These are phyloP conservation scores for Salarias fasciatus DNA, from an alignment of 2,797 vertebrate genomes.

Conservation along the genomic window DNA sequence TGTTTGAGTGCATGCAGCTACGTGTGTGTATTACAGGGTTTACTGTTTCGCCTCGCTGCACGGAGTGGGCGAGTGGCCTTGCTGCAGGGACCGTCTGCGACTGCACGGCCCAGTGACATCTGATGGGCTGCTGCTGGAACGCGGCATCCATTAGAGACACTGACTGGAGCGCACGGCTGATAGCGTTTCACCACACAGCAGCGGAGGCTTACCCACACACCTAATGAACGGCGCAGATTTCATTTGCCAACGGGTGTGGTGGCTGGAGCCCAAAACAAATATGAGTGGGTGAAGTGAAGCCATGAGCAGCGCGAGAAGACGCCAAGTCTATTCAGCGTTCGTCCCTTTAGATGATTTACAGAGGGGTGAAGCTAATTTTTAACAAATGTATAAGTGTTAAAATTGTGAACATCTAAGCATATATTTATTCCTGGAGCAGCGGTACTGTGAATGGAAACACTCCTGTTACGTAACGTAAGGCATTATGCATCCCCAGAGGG, in stretches of 20 bases:
- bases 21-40: constrained; percentile 12
- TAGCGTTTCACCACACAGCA: constrained; percentile 23
- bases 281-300: constrained; percentile 8
- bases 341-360: constrained; percentile 34
- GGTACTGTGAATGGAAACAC: constrained; percentile 62
- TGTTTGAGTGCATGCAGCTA: constrained; percentile 4
- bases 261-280: constrained; percentile 23
- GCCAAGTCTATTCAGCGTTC: constrained; percentile 21
- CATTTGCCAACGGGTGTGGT: constrained; percentile 2
- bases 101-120: constrained; percentile 23
- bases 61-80: constrained; percentile 28
- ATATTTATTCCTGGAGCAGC: constrained; percentile 66
- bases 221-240: constrained; percentile 34
- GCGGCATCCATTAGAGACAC: constrained; percentile 48
- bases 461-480: constrained; percentile 66
- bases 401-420: constrained; percentile 56
- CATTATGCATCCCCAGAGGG: constrained; percentile 70
- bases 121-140: constrained; percentile 47
- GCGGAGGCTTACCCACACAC: constrained; percentile 27
- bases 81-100: constrained; percentile 43
- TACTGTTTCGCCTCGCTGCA: constrained; percentile 48
- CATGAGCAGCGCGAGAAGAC: constrained; percentile 18
- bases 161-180: constrained; percentile 12
- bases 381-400: constrained; percentile 56
- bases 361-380: constrained; percentile 40